Evolutionary conservation across 2,888 invertebrate genomes (phyloP), one percentile per base, ranked within the genome.

Genomic region (Brachypalpus laphriformis): DNA sequence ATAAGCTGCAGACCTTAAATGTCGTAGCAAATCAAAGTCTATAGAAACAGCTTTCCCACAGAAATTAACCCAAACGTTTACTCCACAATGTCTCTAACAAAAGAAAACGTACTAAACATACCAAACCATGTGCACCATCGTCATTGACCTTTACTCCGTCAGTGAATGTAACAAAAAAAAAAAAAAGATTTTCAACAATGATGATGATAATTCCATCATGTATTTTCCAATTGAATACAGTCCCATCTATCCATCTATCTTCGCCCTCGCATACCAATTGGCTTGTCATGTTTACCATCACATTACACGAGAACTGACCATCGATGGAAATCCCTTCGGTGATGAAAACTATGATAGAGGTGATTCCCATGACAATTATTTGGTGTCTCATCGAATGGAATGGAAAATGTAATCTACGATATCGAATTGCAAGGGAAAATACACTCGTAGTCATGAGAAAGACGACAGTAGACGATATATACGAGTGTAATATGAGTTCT

Each of bases 191-290:
- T 40, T 45, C 16, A 28, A 45, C n/a, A 4, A 42, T 42, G 54
- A 56, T 37, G 34, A 70, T 70, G 54, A 63, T 71, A 57, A 71
- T 71, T 71, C 63, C 63, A 71, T 57, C 71, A 57, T 56, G 28
- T 63, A 71, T 71, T 71, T 78, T 57, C 63, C 59, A 57, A 78
- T 65, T 49, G 63, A 49, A 63, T 61, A 31, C n/a, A 65, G 63
- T 54, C 31, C 45, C 8, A 31, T 31, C 34, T 11, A 54, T 49
- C 49, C 20, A 45, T 20, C 25, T 22, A 11, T n/a, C 11, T 22
- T 56, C 31, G 31, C 45, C 51, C 31, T 51, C 76, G 14, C 28
- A 14, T 51, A 11, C 18, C 63, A 34, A 49, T 49, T 11, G 49
- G 7, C 18, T 11, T 51, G 40, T 28, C 68, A 18, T 56, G 42